Evolutionary conservation across 2,797 vertebrate genomes (phyloP).

Genomic region (Falco novaeseelandiae): DNA sequence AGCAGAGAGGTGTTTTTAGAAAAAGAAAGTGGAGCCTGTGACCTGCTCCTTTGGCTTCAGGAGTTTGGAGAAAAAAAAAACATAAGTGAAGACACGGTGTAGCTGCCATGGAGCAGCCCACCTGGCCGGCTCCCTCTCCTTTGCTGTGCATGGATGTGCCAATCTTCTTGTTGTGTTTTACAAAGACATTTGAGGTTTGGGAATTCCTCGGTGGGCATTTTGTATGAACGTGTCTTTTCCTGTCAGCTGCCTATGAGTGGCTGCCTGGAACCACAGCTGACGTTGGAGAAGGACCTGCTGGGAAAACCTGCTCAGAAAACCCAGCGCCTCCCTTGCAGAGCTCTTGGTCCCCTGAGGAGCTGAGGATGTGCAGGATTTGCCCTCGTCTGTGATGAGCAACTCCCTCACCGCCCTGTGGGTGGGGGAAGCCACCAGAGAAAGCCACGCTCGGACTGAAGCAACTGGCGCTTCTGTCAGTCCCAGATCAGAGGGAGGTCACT

Average conservation of each 20-base stretch:
- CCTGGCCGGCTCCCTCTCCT: not conserved
- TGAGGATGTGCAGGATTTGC: not conserved
- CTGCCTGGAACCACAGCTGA: not conserved
- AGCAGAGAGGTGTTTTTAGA: not conserved
- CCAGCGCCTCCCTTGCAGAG: not conserved
- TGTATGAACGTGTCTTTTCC: not conserved
- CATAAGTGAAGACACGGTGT: fast-evolving
- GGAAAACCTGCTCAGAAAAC: not conserved
- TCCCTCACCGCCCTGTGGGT: slow-evolving; percentile 11
- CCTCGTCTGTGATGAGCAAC: not conserved
- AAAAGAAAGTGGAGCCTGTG: not conserved
- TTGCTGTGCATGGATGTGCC: fast-evolving
- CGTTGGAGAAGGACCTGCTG: not conserved
- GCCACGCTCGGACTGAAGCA: fast-evolving
- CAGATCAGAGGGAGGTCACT: not conserved
- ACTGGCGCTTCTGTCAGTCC: not conserved
- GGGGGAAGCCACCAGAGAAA: not conserved
- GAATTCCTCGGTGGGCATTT: not conserved
- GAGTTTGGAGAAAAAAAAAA: not conserved
- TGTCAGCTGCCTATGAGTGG: not conserved
- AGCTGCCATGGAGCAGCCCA: not conserved
- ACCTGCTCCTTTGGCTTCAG: not conserved
- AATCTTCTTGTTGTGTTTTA: not conserved
- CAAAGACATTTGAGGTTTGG: not conserved
- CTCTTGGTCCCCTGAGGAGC: not conserved